phyloP scores from a whole-genome alignment of 2,888 invertebrate genomes.

The Diaphora mendica region DNA sequence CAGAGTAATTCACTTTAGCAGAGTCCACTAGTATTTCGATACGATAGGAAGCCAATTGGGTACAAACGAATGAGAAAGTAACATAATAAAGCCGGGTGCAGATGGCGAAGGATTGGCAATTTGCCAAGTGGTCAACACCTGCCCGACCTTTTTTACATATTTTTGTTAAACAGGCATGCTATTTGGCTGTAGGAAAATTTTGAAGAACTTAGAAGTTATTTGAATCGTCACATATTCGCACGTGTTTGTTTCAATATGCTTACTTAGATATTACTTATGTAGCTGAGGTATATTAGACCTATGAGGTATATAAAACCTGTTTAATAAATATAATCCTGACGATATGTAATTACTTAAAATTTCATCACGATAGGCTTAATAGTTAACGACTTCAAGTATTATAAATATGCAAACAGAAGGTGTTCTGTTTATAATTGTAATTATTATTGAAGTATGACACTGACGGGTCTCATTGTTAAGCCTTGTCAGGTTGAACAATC shows the following conservation, averaged over 20 bases:
- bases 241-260: background rate
- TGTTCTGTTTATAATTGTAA: too few species aligned
- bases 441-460: too few species aligned
- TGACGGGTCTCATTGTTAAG: too few species aligned
- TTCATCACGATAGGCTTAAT: too few species aligned
- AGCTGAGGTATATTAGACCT: background rate
- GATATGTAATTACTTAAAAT: too few species aligned
- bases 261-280: background rate
- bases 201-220: background rate
- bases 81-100: slow-evolving; percentile 47
- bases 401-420: too few species aligned
- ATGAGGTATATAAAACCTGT: too few species aligned
- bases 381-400: too few species aligned
- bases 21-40: slow-evolving; percentile 30
- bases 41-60: slow-evolving; percentile 37
- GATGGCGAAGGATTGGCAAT: slow-evolving; percentile 42
- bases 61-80: slow-evolving; percentile 30
- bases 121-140: slow-evolving; percentile 31
- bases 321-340: too few species aligned
- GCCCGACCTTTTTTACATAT: slow-evolving; percentile 11
- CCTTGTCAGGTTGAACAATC: too few species aligned
- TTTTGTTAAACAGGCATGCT: background rate
- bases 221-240: background rate
- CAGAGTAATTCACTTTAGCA: background rate
- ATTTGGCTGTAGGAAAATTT: background rate